phyloP scores from a whole-genome alignment of 23 tunicate genomes.

The Aplidium turbinatum region DNA sequence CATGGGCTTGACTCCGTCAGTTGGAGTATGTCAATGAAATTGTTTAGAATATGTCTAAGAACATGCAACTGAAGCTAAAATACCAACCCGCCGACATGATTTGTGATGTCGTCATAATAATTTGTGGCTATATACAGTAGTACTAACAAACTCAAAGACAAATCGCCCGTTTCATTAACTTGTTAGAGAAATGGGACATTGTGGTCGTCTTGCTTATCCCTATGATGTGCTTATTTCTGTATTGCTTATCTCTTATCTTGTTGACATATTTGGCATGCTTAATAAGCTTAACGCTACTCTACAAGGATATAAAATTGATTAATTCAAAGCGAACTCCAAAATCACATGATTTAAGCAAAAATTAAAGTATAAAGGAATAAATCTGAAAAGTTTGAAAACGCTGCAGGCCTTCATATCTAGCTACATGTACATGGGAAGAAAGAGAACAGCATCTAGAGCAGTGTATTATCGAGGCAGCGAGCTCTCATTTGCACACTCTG shows the following conservation, averaged over 20 bases:
- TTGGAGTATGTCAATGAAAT: too few relatives aligned
- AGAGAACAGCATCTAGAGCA: slow-evolving; percentile 27
- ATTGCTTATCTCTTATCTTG: slow-evolving; percentile 49
- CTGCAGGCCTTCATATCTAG: slow-evolving; percentile 46
- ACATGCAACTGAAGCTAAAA: too few relatives aligned
- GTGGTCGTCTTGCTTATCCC: slow-evolving; percentile 48
- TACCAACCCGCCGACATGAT: slow-evolving; percentile 48
- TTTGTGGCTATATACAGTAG: too few relatives aligned
- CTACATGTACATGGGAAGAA: slow-evolving; percentile 17
- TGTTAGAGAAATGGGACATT: slow-evolving; percentile 55
- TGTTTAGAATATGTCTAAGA: too few relatives aligned
- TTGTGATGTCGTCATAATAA: slow-evolving; percentile 40
- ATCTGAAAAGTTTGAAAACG: slow-evolving; percentile 42
- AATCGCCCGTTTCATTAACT: slow-evolving; percentile 64
- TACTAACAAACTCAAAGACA: slow-evolving; percentile 29
- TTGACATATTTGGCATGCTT: slow-evolving; percentile 49
- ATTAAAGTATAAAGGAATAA: slow-evolving; percentile 32
- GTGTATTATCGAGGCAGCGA: slow-evolving; percentile 39
- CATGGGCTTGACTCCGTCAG: too few relatives aligned
- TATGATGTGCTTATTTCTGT: slow-evolving; percentile 55
- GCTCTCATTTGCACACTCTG: slow-evolving; percentile 38
- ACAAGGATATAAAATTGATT: slow-evolving; percentile 55
- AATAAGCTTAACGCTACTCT: slow-evolving; percentile 41
- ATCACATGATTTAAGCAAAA: slow-evolving; percentile 38
- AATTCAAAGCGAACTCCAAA: slow-evolving; percentile 51